Evolutionary conservation across 1,140 invertebrate species (phyloP), one percentile per base, ranked within the genome.

Genomic region (Drosophila mayri): DNA sequence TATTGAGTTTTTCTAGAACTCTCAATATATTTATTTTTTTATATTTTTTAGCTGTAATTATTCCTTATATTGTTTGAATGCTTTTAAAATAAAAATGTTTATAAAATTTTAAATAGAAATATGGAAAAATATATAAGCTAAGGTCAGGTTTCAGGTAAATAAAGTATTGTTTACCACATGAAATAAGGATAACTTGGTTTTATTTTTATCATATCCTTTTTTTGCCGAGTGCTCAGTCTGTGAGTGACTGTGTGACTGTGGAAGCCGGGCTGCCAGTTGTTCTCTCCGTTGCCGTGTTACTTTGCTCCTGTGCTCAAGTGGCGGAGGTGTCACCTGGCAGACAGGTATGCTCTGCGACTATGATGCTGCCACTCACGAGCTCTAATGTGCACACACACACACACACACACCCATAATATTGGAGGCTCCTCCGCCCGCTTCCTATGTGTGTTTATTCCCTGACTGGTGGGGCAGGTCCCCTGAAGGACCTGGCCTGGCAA

Each of bases 281-380:
- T 49, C 43, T 22, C 41, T 35, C 50, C 59, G 61, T 76, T 80
- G 64, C 72, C 57, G 49, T 68, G 62, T 55, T 60, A 57, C 82
- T 86, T 47, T 63, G 67, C 85, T 78, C 70, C 82, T 81, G 40
- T 76, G 72, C 85, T 81, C 74, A 84, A 83, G 84, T 87, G 84
- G 76, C 76, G 65, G 64, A 87, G 85, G 85, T 87, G 84, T 84
- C 84, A 87, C 84, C 80, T 87, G 85, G 72, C 82, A 86, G 78
- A 79, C 82, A 78, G 49, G 25, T 76, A 52, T 59, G 58, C 75
- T 76, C 61, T 58, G 70, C 64, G 79, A 83, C 75, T 86, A 57
- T 81, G 76, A 68, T 72, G 64, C 67, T 76, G 72, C 63, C 77
- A 66, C 75, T 57, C 82, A 61, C 49, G 40, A 63, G 41, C 54